Percentiles rank a stretch among this genome's conserved stretches.
Evolutionary conservation across 2,113 vertebrate species (phyloP).

Genomic region (Perognathus longimembris): DNA sequence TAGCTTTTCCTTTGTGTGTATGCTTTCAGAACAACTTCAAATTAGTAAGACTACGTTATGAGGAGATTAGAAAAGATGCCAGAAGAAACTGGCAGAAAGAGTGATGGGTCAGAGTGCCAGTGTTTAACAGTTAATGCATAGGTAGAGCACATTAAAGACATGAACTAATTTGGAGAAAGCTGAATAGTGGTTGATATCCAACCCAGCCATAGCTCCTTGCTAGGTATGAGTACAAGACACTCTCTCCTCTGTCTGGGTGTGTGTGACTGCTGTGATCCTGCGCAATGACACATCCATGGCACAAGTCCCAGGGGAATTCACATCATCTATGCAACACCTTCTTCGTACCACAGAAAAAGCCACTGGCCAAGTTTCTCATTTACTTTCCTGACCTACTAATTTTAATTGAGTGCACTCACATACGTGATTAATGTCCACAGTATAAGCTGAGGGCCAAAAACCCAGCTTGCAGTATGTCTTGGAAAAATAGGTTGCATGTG

Average conservation of each 20-base stretch:
- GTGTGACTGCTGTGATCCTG: not conserved
- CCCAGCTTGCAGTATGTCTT: slow-evolving; percentile 18
- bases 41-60: not conserved
- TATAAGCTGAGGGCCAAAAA: not conserved
- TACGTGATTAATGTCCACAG: not conserved
- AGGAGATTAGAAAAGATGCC: not conserved
- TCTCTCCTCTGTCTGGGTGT: not conserved
- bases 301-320: not conserved
- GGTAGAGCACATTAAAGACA: not conserved
- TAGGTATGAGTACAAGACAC: not conserved
- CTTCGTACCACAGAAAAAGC: not conserved
- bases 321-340: not conserved
- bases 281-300: accelerated
- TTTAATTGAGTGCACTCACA: not conserved
- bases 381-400: not conserved
- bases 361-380: not conserved
- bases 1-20: not conserved
- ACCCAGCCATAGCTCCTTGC: not conserved
- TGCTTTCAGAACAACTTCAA: not conserved
- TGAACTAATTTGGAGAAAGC: not conserved
- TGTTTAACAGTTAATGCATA: not conserved
- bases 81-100: not conserved
- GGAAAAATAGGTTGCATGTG: not conserved
- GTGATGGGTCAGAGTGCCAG: not conserved
- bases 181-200: not conserved